Evolutionary conservation across 2,888 invertebrate species (phyloP).

Genomic region (Nemoura dubitans): DNA sequence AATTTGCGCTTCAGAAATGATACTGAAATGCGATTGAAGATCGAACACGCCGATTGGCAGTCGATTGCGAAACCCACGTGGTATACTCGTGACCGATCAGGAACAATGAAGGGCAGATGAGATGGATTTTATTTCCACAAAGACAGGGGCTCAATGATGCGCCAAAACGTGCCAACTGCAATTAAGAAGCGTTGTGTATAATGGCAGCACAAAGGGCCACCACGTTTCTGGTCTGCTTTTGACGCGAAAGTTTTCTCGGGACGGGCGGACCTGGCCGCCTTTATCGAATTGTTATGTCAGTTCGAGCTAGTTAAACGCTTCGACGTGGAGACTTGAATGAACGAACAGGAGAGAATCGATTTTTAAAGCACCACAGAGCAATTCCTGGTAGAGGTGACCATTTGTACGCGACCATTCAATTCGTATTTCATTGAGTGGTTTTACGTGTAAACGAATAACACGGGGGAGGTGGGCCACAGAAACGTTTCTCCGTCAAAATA

Average conservation of each 20-base stretch:
- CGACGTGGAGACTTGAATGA: conserved; percentile 21
- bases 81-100: not conserved
- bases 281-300: not conserved
- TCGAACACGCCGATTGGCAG: not conserved
- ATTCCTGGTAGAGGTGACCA: not conserved
- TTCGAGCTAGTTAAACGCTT: not conserved
- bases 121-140: not conserved
- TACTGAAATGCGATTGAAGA: not conserved
- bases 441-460: conserved; percentile 25
- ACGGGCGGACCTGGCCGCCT: not conserved
- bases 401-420: conserved; percentile 26
- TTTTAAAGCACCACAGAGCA: conserved; percentile 23
- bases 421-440: conserved; percentile 27
- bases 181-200: not conserved
- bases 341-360: conserved; percentile 28
- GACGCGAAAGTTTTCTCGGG: not conserved
- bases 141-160: not conserved
- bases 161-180: not conserved
- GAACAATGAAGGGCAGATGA: not conserved
- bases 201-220: not conserved
- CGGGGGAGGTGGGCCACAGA: not conserved
- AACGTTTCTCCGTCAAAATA: conserved; percentile 15
- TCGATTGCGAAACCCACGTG: not conserved
- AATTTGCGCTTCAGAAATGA: not conserved
- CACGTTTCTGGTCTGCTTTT: not conserved